Evolutionary conservation across 1,140 invertebrate genomes (phyloP), one percentile per base, ranked within the genome.

Genomic region (Chrysoperla carnea): DNA sequence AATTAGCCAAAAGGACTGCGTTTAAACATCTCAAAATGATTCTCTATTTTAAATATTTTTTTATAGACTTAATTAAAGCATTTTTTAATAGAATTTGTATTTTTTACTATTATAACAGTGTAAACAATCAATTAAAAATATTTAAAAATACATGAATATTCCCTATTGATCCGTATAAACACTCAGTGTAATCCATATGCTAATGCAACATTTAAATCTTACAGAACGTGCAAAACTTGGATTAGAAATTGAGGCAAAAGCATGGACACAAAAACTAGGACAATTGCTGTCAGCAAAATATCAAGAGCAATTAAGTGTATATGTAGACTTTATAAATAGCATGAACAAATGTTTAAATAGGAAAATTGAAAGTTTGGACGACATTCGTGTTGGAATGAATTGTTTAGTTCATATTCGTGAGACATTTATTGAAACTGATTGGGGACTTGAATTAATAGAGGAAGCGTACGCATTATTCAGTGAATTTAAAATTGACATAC

Each of bases 381-480:
- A 81, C 50, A 78, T 81, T 42, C 67, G 76, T 49, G 49, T 79
- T 7, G 78, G 78, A 5, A 84, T 85, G 81, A 61, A 68, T 45
- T 79, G 79, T 42, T 59, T 90, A n/a, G 73, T 76, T 48, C 67
- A 75, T 33, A 80, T 90, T 48, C 61, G 84, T 36, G 71, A 79
- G 39, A 70, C 75, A 50, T 80, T 78, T 54, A 83, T 87, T 48
- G 67, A 74, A 49, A 75, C 86, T 64, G 84, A 89, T 45, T 70
- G 78, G 64, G 71, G 73, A 51, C 57, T 89, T 28, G 71, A 69
- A 43, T 60, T 77, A 3, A 84, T 89, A 47, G 81, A 86, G 60
- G 79, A 88, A 57, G 78, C 81, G 4, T 91, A 89, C 55, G 64
- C 67, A 7, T 70, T 82, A 41, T 72, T 90, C 52, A 62, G 60